These are phyloP conservation scores for Exephanes ischioxanthus DNA, from an alignment of 2,888 invertebrate species.

Conservation along the genomic window DNA sequence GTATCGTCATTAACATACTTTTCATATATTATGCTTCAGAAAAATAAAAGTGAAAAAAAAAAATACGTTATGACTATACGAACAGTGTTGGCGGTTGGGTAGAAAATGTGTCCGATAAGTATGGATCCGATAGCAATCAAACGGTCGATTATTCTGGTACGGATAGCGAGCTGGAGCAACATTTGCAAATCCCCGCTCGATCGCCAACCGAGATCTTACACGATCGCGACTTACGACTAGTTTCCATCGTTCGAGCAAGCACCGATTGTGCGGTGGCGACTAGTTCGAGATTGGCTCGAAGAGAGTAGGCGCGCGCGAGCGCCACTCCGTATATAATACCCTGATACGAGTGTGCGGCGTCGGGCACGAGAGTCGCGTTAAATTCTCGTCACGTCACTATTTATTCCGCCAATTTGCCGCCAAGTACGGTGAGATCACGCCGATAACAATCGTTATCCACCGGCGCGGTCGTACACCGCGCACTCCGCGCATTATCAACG, in stretches of 20 bases:
- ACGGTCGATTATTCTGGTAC: constrained; percentile 60
- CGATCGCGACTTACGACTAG: constrained; percentile 57
- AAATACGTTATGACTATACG: constrained; percentile 11
- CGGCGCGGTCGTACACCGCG: constrained; percentile 41
- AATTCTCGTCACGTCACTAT: constrained; percentile 73
- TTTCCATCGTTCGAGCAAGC: constrained; percentile 40
- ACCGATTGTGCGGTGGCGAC: constrained; percentile 59
- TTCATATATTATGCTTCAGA: constrained; percentile 38
- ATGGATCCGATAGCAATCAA: constrained; percentile 64
- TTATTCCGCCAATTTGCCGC: constrained; percentile 76
- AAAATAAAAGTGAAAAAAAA: constrained; percentile 20
- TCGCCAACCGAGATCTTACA: constrained; percentile 58
- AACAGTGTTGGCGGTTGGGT: constrained; percentile 46
- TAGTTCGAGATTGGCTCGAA: constrained; percentile 58
- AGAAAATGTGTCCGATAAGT: constrained; percentile 65
- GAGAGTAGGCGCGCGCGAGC: constrained; percentile 33
- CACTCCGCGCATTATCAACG: constrained; percentile 31
- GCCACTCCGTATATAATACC: constrained; percentile 28
- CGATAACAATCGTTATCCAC: constrained; percentile 70
- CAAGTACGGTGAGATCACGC: constrained; percentile 71
- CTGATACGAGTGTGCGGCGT: constrained; percentile 8
- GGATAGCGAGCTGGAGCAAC: constrained; percentile 11
- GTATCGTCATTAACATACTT: constrained; percentile 60
- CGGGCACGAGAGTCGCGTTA: constrained; percentile 64
- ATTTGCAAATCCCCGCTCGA: constrained; percentile 41